Base-by-base conservation (phyloP, 2,888 invertebrate genomes). In the Cephus sareptanus region DNA sequence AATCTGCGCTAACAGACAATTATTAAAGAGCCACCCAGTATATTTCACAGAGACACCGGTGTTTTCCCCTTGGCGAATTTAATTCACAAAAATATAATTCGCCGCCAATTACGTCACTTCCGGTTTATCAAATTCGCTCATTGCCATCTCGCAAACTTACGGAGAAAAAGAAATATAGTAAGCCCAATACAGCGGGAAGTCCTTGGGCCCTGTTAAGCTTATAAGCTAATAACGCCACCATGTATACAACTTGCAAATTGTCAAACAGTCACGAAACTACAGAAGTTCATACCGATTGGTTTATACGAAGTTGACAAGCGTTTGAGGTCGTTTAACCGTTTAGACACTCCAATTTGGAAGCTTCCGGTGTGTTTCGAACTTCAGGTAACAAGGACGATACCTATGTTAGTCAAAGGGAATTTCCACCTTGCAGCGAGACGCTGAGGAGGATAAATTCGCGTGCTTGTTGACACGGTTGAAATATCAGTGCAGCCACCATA, bases 1-100 rank as follows among this genome's bases (percentile, higher is more conserved):
- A 88, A 88, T 89, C 87, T 87, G 83, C 82, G 78, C 56, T 81
- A 82, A 82, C 84, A 85, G 86, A 87, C 86, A 87, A 88, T 87
- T 86, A 84, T 87, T 84, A 87, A 84, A 84, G 84, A 82, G 83
- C 84, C 83, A 82, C 82, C 87, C 84, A 82, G 81, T 82, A 83
- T 77, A 77, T 34, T 56, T 56, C 56, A 23, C 3, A 56, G 23
- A 23, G 15, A 56, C 56, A 9, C 56, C 1, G 56, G 56, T 56
- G 23, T 1, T 56, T 56, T 56, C 9, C 23, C 56, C 2, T 9
- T 23, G 23, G 56, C 56, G 1, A 15, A 23, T 40, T 23, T 23
- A 23, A 15, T 15, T 9, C 23, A 23, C 6, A 23, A 56, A 56
- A 56, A 23, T 56, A 56, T 2, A 9, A 56, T 23, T 56, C 15